Conservation (phyloP, 1,140 invertebrate species). For the Elysia chlorotica region DNA sequence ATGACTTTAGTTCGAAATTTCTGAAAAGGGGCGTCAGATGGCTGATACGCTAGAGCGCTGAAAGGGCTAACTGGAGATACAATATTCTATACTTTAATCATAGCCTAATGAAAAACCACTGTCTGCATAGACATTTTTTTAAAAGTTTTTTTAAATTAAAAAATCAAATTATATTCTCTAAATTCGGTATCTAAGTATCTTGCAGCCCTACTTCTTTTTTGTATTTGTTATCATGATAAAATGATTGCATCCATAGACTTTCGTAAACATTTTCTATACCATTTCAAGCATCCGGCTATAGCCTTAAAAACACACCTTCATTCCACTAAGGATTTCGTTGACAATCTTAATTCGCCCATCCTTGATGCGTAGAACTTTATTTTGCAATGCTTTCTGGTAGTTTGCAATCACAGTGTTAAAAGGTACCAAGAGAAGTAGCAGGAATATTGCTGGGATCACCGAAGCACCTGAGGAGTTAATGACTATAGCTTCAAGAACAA, state of each 20-base stretch:
- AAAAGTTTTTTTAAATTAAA: neutral
- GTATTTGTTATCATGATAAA: neutral
- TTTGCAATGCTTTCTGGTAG: constrained; percentile 68
- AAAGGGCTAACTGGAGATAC: no score
- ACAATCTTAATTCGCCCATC: constrained; percentile 65
- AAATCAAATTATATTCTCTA: neutral
- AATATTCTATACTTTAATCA: no score
- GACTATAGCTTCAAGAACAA: constrained; percentile 67
- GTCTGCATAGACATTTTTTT: neutral
- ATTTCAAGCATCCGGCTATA: no score
- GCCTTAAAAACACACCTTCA: constrained; percentile 66
- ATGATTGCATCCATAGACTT: no score
- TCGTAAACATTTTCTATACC: no score
- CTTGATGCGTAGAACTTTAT: constrained; percentile 62
- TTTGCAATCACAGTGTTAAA: constrained; percentile 85
- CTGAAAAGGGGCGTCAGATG: no score
- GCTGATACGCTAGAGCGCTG: no score
- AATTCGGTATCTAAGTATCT: neutral
- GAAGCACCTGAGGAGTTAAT: constrained; percentile 71
- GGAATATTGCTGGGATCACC: constrained; percentile 46
- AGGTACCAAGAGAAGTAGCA: constrained; percentile 58
- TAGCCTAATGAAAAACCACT: no score
- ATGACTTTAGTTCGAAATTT: no score
- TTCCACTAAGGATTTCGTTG: constrained; percentile 59
- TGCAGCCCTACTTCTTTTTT: neutral